phyloP scores from a whole-genome alignment of 2,888 invertebrate species.

The Drosophila atroscutellata region DNA sequence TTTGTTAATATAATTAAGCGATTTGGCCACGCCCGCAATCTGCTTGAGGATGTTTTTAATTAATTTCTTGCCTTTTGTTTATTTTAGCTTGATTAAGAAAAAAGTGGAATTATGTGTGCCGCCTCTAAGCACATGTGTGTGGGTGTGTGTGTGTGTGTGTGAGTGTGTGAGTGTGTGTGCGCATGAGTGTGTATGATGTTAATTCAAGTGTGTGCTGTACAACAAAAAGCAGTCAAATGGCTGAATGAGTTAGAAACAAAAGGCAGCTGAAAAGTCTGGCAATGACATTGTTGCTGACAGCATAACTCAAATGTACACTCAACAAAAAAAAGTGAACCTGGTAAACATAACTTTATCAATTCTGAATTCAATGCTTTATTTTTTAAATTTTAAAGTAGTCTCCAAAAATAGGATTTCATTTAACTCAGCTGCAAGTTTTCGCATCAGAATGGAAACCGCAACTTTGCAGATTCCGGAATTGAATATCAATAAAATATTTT shows the following conservation, averaged over 20 bases:
- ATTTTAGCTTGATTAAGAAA: constrained; percentile 1
- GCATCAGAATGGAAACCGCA: background rate
- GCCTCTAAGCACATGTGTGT: constrained; percentile 22
- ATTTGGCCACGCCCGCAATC: constrained; percentile 37
- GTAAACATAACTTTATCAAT: background rate
- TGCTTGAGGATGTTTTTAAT: constrained; percentile 63
- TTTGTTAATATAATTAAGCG: constrained; percentile 68
- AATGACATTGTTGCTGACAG: constrained; percentile 9
- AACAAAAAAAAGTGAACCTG: background rate
- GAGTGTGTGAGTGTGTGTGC: background rate
- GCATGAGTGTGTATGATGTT: constrained; percentile 3
- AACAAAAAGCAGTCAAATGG: constrained; percentile 24
- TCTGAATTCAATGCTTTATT: background rate
- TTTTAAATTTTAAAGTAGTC: background rate
- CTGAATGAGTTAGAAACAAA: constrained; percentile 50
- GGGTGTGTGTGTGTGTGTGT: background rate
- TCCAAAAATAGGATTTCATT: background rate
- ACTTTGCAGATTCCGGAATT: background rate
- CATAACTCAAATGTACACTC: constrained; percentile 4
- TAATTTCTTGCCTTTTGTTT: constrained; percentile 50
- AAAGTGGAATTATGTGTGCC: constrained; percentile 24
- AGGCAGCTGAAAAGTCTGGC: constrained; percentile 4
- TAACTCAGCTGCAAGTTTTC: background rate
- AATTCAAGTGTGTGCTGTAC: background rate
- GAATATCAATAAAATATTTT: background rate